These are phyloP conservation scores for Melanerpes formicivorus DNA, from an alignment of 2,113 vertebrate genomes.

Conservation along the genomic window DNA sequence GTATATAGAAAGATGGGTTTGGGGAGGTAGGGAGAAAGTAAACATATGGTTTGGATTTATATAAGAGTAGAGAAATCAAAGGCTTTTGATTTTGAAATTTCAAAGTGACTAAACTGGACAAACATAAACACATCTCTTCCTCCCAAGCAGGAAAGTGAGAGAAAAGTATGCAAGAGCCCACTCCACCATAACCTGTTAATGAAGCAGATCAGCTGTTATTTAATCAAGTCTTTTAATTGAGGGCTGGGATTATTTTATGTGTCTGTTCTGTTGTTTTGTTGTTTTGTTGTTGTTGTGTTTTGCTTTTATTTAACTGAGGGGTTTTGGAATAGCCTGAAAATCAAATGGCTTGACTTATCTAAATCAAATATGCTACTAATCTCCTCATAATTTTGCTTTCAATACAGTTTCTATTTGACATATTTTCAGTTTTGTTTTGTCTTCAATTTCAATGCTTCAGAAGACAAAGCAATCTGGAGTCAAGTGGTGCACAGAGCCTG, in stretches of 20 bases:
- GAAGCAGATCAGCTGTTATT: background rate
- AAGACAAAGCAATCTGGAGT: background rate
- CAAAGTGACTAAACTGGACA: background rate
- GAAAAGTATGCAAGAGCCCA: background rate
- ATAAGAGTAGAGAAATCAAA: background rate
- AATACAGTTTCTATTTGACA: background rate
- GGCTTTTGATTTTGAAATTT: background rate
- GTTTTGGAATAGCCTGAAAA: background rate
- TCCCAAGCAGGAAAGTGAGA: background rate
- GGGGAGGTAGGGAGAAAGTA: background rate
- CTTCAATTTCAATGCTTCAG: constrained; percentile 4
- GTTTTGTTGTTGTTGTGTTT: too few species aligned
- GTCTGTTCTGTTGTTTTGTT: too few species aligned
- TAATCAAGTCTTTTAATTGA: background rate
- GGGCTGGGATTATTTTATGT: background rate
- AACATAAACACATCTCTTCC: background rate
- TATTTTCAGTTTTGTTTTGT: background rate
- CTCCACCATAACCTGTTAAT: background rate
- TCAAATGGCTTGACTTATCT: background rate
- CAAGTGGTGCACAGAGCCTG: background rate
- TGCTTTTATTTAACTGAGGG: background rate
- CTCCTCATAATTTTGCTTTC: background rate
- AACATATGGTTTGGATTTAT: background rate
- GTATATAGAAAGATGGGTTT: background rate
- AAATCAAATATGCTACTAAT: background rate